Evolutionary conservation across 2,113 vertebrate species (phyloP), one percentile per base, ranked within the genome.

Genomic region (Ptychochromis oligacanthus): DNA sequence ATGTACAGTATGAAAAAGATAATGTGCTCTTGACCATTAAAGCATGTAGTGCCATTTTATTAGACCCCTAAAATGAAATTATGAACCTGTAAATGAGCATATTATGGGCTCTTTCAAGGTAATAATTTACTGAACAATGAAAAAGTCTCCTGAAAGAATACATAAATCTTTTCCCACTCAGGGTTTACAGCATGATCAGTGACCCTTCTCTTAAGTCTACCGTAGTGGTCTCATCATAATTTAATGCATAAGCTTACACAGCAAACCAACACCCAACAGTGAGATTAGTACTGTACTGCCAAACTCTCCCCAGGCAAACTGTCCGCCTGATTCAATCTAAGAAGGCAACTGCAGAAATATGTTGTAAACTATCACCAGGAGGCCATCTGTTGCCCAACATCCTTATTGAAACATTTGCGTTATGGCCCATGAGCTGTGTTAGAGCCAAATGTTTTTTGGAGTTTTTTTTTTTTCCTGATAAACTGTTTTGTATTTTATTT

Each of bases 231-330:
- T 77, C n/a, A 57, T 79, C 72, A 77, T 60, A 49, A 75, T 79
- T 79, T 59, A 85, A 59, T 36, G 24, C 38, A 77, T 36, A 56
- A 62, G 76, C 74, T 77, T 82, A 62, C 72, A 75, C 28, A 81
- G 74, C 77, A 79, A 85, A 83, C 43, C 62, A 83, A 76, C 14
- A 31, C 18, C 64, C 82, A 75, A 60, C 54, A 80, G 80, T 36
- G 1, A 43, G 59, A 52, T 34, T 14, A 26, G 20, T 13, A 15
- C n/a, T 64, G 26, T 36, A 75, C 40, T 56, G 55, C 43, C 8
- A 24, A 87, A 62, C 54, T 78, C 9, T 81, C 17, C 26, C 13
- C 15, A 84, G 20, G 79, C 26, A 61, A 20, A 18, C 28, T 67
- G 2, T 80, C 64, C 34, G 34, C 20, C 18, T 26, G 52, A 76